Evolutionary conservation across 2,888 invertebrate genomes (phyloP).

Genomic region (Thera obeliscata): DNA sequence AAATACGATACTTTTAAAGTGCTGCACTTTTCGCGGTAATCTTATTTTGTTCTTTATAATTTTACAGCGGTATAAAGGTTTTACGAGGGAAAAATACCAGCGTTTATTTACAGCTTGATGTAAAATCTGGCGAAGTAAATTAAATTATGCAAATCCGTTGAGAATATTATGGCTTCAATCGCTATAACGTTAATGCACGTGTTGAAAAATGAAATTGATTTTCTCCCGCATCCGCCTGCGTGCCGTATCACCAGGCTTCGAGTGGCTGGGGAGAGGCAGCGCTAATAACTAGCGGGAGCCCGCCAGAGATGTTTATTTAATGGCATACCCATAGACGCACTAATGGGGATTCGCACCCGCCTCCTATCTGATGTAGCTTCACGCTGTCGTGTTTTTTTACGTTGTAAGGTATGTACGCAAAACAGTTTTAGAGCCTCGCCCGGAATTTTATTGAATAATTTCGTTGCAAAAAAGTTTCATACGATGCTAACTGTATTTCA

Average conservation of each 20-base stretch:
- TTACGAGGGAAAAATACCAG: slow-evolving; percentile 28
- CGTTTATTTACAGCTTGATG: slow-evolving; percentile 32
- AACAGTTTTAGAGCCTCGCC: slow-evolving; percentile 8
- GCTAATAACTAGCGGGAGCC: slow-evolving; percentile 81
- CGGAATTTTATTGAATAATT: not conserved
- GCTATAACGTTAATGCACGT: slow-evolving; percentile 78
- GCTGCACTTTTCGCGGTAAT: slow-evolving; percentile 34
- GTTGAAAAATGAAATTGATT: slow-evolving; percentile 84
- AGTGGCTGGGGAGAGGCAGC: slow-evolving; percentile 76
- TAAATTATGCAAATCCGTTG: slow-evolving; percentile 43
- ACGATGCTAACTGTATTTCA: no score
- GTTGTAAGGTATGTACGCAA: slow-evolving; percentile 24
- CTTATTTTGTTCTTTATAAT: slow-evolving; percentile 28
- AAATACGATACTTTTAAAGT: slow-evolving; percentile 49
- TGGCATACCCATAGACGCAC: slow-evolving; percentile 78
- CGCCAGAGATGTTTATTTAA: slow-evolving; percentile 83
- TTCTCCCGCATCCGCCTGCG: slow-evolving; percentile 76
- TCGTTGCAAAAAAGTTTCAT: no score
- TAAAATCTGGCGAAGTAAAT: slow-evolving; percentile 31
- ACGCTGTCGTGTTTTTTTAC: slow-evolving; percentile 48
- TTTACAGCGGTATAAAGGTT: slow-evolving; percentile 31
- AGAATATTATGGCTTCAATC: slow-evolving; percentile 62
- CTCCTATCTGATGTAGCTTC: slow-evolving; percentile 43
- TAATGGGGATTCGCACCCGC: slow-evolving; percentile 69
- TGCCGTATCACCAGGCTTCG: slow-evolving; percentile 79